Evolutionary conservation across 2,113 vertebrate genomes (phyloP).

Genomic region (Loxodonta africana): DNA sequence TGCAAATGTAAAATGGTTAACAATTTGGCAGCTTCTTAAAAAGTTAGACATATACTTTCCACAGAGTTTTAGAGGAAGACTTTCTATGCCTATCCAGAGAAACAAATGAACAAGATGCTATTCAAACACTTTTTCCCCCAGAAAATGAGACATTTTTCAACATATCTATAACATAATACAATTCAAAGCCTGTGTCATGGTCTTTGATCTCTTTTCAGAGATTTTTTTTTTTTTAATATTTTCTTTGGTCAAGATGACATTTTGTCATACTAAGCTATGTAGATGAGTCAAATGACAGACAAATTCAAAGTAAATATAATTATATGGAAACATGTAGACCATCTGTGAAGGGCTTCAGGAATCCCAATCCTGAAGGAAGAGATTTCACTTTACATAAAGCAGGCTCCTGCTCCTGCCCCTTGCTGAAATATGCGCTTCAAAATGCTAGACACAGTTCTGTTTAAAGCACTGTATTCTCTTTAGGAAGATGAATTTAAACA

Average conservation of each 20-base stretch:
- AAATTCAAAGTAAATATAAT: constrained; percentile 52
- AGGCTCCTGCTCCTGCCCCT: background rate
- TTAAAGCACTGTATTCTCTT: constrained; percentile 37
- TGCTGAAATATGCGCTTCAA: constrained; percentile 4
- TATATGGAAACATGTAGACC: background rate
- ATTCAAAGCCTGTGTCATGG: constrained; percentile 34
- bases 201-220: constrained; percentile 71
- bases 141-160: constrained; percentile 49
- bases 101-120: constrained; percentile 53
- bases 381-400: constrained; percentile 28
- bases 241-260: constrained; percentile 61
- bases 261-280: constrained; percentile 63
- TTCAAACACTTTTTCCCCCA: background rate
- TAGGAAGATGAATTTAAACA: constrained; percentile 41
- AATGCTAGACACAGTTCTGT: constrained; percentile 52
- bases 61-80: constrained; percentile 40
- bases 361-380: constrained; percentile 27
- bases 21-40: background rate
- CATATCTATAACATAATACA: constrained; percentile 16
- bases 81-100: constrained; percentile 52
- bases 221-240: constrained; percentile 4
- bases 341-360: constrained; percentile 28
- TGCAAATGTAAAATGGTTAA: background rate
- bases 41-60: background rate
- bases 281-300: constrained; percentile 54